Evolutionary conservation across 2,888 invertebrate genomes (phyloP).

Genomic region (Carabus problematicus): DNA sequence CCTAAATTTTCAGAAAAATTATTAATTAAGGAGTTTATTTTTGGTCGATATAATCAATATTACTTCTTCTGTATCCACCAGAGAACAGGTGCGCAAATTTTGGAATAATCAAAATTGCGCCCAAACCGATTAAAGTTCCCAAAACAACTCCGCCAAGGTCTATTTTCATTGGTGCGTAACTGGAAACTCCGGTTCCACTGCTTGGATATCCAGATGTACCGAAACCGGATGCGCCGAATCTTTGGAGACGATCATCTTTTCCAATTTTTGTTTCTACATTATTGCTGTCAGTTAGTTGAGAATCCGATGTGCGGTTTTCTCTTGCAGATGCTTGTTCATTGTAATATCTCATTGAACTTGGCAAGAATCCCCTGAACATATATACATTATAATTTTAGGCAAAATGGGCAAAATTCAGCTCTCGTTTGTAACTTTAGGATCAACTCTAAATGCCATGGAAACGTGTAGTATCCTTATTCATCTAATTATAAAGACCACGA

Average conservation of each 20-base stretch:
- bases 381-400: too few relatives aligned
- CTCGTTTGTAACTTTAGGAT: too few relatives aligned
- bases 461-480: too few relatives aligned
- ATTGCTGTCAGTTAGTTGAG: conserved; percentile 40
- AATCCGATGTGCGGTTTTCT: conserved; percentile 49
- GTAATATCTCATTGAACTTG: conserved; percentile 57
- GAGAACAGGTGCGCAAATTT: conserved; percentile 78
- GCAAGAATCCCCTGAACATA: conserved; percentile 57
- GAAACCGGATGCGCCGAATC: conserved; percentile 65
- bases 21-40: not conserved
- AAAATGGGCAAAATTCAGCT: too few relatives aligned
- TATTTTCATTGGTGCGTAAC: conserved; percentile 78
- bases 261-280: conserved; percentile 55
- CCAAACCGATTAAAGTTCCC: conserved; percentile 81
- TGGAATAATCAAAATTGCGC: conserved; percentile 80
- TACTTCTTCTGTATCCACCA: conserved; percentile 74
- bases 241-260: conserved; percentile 59
- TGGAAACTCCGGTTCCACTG: conserved; percentile 62
- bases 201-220: conserved; percentile 58
- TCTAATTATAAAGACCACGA: too few relatives aligned
- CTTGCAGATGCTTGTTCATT: conserved; percentile 32
- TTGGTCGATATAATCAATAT: conserved; percentile 53
- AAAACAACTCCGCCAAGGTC: conserved; percentile 83
- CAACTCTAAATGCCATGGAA: too few relatives aligned
- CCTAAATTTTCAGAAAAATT: conserved; percentile 47